phyloP scores from a whole-genome alignment of 2,888 invertebrate species.

The Drosophila anomalata region DNA sequence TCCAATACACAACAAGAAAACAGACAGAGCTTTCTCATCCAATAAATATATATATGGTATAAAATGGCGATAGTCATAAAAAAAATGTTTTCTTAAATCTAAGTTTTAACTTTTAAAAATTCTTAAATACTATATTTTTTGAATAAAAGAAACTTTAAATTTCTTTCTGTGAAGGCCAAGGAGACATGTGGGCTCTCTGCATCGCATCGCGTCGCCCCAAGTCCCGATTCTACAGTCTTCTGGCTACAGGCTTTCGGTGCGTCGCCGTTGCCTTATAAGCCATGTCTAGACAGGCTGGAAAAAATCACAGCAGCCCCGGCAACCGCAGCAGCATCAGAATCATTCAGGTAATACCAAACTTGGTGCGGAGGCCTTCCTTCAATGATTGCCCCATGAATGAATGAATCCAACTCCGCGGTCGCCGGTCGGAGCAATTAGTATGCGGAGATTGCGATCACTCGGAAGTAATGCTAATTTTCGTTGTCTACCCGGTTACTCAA shows the following conservation, averaged over 20 bases:
- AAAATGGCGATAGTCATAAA: background rate
- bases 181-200: conserved; percentile 31
- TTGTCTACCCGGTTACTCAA: conserved; percentile 42
- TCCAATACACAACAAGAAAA: background rate
- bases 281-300: conserved; percentile 71
- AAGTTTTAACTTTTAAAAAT: too few species aligned
- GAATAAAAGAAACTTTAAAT: background rate
- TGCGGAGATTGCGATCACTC: conserved; percentile 83
- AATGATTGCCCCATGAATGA: conserved; percentile 78
- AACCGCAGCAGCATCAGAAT: conserved; percentile 54
- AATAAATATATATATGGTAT: background rate
- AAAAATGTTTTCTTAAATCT: background rate
- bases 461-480: conserved; percentile 83
- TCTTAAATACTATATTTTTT: background rate
- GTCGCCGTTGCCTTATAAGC: conserved; percentile 70
- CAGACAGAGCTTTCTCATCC: too few species aligned
- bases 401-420: conserved; percentile 45
- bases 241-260: conserved; percentile 39
- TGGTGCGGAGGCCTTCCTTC: conserved; percentile 62
- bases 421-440: conserved; percentile 80
- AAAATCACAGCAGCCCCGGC: conserved; percentile 61
- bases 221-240: conserved; percentile 35
- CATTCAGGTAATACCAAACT: conserved; percentile 74
- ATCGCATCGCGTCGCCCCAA: conserved; percentile 6
- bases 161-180: background rate